Evolutionary conservation across 2,888 invertebrate species (phyloP).

Genomic region (Caradrina kadenii): DNA sequence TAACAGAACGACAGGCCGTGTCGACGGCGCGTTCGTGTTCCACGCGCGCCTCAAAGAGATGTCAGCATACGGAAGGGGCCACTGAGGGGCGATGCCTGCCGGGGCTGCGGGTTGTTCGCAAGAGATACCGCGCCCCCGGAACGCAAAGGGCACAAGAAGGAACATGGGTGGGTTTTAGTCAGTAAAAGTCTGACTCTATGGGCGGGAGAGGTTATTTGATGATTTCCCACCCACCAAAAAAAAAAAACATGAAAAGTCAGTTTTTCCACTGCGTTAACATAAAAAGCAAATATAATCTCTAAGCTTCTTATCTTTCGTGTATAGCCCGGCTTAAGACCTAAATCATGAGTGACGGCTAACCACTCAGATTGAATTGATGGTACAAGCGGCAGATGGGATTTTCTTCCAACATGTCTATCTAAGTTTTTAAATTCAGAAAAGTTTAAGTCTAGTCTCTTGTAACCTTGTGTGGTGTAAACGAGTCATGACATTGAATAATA

Average conservation of each 20-base stretch:
- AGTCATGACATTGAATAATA: not conserved
- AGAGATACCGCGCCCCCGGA: too few species aligned
- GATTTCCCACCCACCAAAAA: too few species aligned
- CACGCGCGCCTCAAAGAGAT: too few species aligned
- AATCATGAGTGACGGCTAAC: conserved; percentile 35
- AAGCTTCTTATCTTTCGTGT: not conserved
- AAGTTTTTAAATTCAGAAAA: conserved; percentile 24
- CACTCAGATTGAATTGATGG: conserved; percentile 20
- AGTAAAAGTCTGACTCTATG: too few species aligned
- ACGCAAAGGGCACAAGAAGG: too few species aligned
- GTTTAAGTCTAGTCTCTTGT: conserved; percentile 9
- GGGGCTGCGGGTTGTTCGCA: too few species aligned
- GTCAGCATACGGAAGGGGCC: too few species aligned
- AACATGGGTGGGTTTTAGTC: too few species aligned
- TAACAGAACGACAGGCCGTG: too few species aligned
- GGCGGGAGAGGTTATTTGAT: too few species aligned
- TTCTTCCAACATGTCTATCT: conserved; percentile 7
- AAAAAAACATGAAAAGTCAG: not conserved
- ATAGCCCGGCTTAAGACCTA: conserved; percentile 4
- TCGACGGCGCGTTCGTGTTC: too few species aligned
- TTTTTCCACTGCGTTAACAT: not conserved
- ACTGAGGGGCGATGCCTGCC: too few species aligned
- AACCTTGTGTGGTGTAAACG: conserved; percentile 5
- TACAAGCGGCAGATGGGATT: conserved; percentile 23
- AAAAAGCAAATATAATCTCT: conserved; percentile 5